Base-by-base conservation (phyloP, 1,140 invertebrate genomes). In the Brachionus angularis region DNA sequence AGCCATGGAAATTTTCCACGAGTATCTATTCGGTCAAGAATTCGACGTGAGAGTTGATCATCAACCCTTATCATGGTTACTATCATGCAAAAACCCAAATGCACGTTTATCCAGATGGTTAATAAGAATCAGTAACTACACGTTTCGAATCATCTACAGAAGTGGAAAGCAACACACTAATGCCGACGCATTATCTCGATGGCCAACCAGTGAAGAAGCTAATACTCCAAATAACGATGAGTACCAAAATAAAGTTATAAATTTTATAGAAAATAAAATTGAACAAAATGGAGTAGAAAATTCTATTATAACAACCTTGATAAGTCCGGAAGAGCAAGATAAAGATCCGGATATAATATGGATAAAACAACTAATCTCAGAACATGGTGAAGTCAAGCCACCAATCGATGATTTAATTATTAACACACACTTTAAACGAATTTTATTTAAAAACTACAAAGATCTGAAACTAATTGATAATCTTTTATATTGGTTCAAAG, bases 31-130 rank as follows among this genome's bases (percentile, higher is more conserved):
- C 69, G 83, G 81, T 1, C 53, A 77, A 14, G 53, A 79, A 44
- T 84, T 84, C 72, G 80, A 72, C 2, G 62, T 85, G 5, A 72
- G 76, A n/a, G 85, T 80, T 2, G 81, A 85, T 69, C 82, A 85
- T 61, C 79, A 82, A 55, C 80, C 83, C 0, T 67, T 85, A 33
- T 73, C 77, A 10, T 47, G 42, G 18, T 78, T 82, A 77, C 79
- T 47, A 73, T 73, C 5, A 62, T 73, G 0, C 72, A 75, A 29
- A 75, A 73, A 25, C 18, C 64, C 23, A 47, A 47, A 49, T 10
- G 2, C 42, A 47, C 25, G 64, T 8, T 18, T 69, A 4, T 4
- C 31, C 8, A 4, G 42, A 23, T 49, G 64, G 64, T 33, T 33
- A 14, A 69, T 50, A 8, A 3, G 29, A 1, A 39, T 70, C 14